Conservation (phyloP, 2,113 vertebrate species). For the Sprattus sprattus region DNA sequence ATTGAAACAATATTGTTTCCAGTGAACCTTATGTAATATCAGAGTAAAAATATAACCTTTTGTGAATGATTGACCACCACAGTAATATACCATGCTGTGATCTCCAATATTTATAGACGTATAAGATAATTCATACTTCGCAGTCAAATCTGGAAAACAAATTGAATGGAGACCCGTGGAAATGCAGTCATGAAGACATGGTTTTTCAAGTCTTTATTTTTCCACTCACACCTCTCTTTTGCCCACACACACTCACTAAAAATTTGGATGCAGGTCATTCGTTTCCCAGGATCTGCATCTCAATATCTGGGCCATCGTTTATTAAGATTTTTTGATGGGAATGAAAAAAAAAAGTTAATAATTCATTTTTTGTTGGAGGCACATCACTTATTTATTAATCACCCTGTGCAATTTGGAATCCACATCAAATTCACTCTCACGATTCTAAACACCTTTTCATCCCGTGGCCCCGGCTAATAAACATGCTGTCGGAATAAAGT, state of each 20-base stretch:
- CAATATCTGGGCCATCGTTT: constrained; percentile 62
- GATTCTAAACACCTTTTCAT: constrained; percentile 44
- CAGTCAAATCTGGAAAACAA: constrained; percentile 7
- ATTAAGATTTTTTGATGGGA: constrained; percentile 59
- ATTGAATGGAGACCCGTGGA: not conserved
- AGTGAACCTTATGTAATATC: not conserved
- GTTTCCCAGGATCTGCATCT: constrained; percentile 54
- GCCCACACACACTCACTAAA: constrained; percentile 14
- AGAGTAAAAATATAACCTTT: not conserved
- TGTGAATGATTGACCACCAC: not conserved
- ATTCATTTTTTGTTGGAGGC: constrained; percentile 66
- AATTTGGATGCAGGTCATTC: constrained; percentile 48
- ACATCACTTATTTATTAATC: constrained; percentile 67
- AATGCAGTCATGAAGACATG: not conserved
- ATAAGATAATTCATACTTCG: not conserved
- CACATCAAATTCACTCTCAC: constrained; percentile 53
- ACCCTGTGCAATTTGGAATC: constrained; percentile 55
- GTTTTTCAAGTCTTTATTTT: not conserved
- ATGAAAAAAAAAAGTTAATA: constrained; percentile 51
- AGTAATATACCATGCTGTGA: not conserved
- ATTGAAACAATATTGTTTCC: not conserved
- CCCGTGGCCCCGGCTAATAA: constrained; percentile 20
- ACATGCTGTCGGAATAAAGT: constrained; percentile 37
- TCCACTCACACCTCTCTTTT: not conserved
- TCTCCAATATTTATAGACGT: not conserved